A percentile compares a stretch with the other conserved stretches of the same genome.
Evolutionary conservation across 2,888 invertebrate genomes (phyloP).

Genomic region (Acronicta leporina): DNA sequence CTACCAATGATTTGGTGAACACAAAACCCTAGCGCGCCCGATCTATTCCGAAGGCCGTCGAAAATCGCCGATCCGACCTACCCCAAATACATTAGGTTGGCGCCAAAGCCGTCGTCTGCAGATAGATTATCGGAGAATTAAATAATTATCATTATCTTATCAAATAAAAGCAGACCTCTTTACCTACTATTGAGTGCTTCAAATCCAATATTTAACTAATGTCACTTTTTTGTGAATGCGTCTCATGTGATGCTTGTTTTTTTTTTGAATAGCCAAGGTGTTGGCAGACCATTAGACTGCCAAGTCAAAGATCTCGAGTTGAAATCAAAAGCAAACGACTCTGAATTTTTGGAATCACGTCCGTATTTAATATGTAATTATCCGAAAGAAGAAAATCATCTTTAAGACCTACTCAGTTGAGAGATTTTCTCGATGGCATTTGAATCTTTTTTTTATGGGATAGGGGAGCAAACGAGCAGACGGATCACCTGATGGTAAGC

Average conservation of each 20-base stretch:
- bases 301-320: too few species aligned
- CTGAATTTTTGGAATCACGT: too few species aligned
- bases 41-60: slow-evolving; percentile 14
- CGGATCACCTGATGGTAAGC: too few species aligned
- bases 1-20: too few species aligned
- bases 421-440: too few species aligned
- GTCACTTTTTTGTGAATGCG: slow-evolving; percentile 38
- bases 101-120: slow-evolving; percentile 51
- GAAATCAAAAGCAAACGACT: too few species aligned
- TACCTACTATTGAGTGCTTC: slow-evolving; percentile 28
- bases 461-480: too few species aligned
- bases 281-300: slow-evolving; percentile 1
- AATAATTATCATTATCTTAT: slow-evolving; percentile 54
- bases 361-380: too few species aligned
- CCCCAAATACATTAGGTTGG: slow-evolving; percentile 54
- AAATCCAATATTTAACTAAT: slow-evolving; percentile 15
- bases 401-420: too few species aligned
- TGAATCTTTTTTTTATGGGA: too few species aligned
- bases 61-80: slow-evolving; percentile 17
- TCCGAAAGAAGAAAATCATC: too few species aligned
- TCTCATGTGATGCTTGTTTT: slow-evolving; percentile 14
- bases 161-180: slow-evolving; percentile 47
- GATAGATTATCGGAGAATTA: slow-evolving; percentile 57
- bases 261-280: slow-evolving; percentile 8
- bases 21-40: background rate